Evolutionary conservation across 2,113 vertebrate genomes (phyloP), one percentile per base, ranked within the genome.

Genomic region (Percina caprodes): DNA sequence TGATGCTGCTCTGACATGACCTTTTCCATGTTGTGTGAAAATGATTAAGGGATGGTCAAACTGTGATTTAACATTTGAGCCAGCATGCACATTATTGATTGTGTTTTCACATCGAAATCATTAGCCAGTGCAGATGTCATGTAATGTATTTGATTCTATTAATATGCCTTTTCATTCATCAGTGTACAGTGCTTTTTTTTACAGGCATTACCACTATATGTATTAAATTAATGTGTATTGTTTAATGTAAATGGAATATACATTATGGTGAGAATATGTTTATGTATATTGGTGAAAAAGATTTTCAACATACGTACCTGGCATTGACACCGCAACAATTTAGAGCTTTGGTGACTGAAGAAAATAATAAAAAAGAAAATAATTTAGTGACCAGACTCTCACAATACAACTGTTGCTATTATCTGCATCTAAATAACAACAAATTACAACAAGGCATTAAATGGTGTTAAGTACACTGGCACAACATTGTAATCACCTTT

Each of bases 21-120:
- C 93, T 94, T 95, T 95, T 83, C 88, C 77, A 69, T 83, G 88
- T 88, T 86, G 91, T 90, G 87, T 84, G 85, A 83, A 91, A 90
- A 92, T 90, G 85, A 93, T 92, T 93, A 92, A 90, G 83, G 76
- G 87, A 74, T 69, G 68, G 84, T 49, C 86, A 88, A 86, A 90
- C 92, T 93, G 92, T 90, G 93, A 91, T 91, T 94, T 95, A 93
- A 90, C 92, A 93, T 95, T 93, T 93, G 86, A 80, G 89, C 70
- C 89, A 88, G 89, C 91, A 88, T 86, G 91, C 69, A 75, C 46
- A 59, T 74, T 92, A 94, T 92, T 74, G 94, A 94, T 91, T 68
- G 62, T 83, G 84, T 87, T 75, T 88, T 89, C 77, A 88, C 71
- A 74, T 85, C 74, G 77, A 79, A 91, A 84, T 87, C 82, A 75